Evolutionary conservation across 2,113 vertebrate genomes (phyloP).

Genomic region (Pogonocichla stellata): DNA sequence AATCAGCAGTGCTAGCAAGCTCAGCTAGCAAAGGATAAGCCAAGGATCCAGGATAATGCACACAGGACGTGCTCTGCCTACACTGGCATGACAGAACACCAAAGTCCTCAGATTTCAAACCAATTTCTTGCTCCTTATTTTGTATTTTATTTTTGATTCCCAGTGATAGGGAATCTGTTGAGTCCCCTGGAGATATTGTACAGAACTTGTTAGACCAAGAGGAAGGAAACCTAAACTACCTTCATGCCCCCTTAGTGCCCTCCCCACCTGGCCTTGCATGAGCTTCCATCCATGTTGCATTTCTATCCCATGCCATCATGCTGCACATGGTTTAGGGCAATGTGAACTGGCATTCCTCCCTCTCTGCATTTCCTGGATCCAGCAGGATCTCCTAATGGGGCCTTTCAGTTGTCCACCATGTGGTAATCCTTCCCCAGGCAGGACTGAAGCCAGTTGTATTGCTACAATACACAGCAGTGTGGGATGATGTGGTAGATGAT

Average conservation of each 20-base stretch:
- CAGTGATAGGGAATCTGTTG: background rate
- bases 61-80: background rate
- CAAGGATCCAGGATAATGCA: background rate
- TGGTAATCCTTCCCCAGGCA: background rate
- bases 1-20: background rate
- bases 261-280: background rate
- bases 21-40: background rate
- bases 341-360: background rate
- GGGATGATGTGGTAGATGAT: background rate
- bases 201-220: background rate
- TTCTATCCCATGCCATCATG: background rate
- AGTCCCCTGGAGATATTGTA: background rate
- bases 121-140: background rate
- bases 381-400: background rate
- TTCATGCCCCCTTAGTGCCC: background rate
- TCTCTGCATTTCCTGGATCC: background rate
- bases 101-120: background rate
- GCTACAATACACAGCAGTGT: background rate
- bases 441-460: background rate
- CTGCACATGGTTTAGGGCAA: background rate
- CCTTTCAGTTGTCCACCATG: background rate
- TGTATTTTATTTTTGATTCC: background rate
- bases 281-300: accelerated
- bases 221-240: background rate
- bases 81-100: background rate